Conservation (phyloP, 2,113 vertebrate genomes). For the Chloropsis cyanopogon region DNA sequence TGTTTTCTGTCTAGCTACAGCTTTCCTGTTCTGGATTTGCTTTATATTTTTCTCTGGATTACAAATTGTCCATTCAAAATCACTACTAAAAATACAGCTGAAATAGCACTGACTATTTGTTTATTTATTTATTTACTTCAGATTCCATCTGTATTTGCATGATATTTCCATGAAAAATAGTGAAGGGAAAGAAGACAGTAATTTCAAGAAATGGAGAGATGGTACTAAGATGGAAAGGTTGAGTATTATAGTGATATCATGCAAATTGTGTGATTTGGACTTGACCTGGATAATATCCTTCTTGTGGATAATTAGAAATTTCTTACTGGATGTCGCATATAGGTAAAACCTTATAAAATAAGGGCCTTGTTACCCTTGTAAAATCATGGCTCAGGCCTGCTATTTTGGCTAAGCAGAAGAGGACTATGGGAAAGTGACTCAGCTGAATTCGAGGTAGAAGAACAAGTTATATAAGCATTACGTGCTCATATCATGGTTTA, state of each 20-base stretch:
- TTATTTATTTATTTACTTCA: neutral
- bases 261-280: neutral
- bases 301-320: conserved; percentile 4
- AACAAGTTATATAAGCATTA: no score
- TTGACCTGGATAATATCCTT: neutral
- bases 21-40: neutral
- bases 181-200: neutral
- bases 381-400: neutral
- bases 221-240: neutral
- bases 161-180: neutral
- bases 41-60: neutral
- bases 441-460: neutral
- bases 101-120: neutral
- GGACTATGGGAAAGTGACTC: neutral
- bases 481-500: rapidly evolving
- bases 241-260: neutral
- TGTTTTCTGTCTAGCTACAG: neutral
- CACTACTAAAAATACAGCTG: neutral
- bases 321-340: neutral
- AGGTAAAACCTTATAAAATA: neutral
- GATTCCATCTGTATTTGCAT: neutral
- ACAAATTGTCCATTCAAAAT: neutral
- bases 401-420: neutral
- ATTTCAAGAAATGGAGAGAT: neutral
- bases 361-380: neutral